Evolutionary conservation across 1,140 invertebrate genomes (phyloP).

Genomic region (Cotesia glomerata): DNA sequence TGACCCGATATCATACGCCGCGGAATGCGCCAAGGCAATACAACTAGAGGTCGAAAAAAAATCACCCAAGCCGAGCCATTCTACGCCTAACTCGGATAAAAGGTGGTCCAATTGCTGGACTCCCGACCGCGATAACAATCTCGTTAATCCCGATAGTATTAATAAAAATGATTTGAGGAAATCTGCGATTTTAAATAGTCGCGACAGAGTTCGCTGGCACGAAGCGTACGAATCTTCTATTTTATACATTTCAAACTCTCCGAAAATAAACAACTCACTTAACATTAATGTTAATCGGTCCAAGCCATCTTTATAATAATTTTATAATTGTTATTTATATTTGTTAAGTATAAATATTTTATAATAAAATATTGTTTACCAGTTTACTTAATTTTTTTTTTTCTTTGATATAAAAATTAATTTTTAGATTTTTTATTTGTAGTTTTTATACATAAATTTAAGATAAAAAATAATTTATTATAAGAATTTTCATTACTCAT

Average conservation of each 20-base stretch:
- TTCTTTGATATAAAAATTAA: too few species aligned
- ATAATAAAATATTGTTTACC: too few species aligned
- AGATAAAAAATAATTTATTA: too few species aligned
- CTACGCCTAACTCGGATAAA: neutral
- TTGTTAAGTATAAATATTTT: too few species aligned
- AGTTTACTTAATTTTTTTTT: too few species aligned
- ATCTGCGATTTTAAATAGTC: conserved; percentile 31
- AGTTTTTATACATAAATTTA: too few species aligned
- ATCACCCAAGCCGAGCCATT: conserved; percentile 1
- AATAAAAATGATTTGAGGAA: conserved; percentile 14
- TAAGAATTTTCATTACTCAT: too few species aligned
- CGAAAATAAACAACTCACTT: too few species aligned
- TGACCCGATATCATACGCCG: conserved; percentile 3
- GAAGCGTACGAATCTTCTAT: conserved; percentile 49
- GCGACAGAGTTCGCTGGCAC: conserved; percentile 53
- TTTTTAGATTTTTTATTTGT: too few species aligned
- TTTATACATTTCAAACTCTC: conserved; percentile 40
- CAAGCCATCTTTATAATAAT: too few species aligned
- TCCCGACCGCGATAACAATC: neutral
- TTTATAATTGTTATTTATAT: too few species aligned
- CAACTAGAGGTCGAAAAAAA: conserved; percentile 48
- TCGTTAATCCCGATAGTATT: neutral
- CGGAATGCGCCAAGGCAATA: conserved; percentile 46
- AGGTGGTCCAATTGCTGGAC: neutral
- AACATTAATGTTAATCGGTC: too few species aligned